phyloP scores from a whole-genome alignment of 1,140 invertebrate species.

The Ctenoplectra terminalis region DNA sequence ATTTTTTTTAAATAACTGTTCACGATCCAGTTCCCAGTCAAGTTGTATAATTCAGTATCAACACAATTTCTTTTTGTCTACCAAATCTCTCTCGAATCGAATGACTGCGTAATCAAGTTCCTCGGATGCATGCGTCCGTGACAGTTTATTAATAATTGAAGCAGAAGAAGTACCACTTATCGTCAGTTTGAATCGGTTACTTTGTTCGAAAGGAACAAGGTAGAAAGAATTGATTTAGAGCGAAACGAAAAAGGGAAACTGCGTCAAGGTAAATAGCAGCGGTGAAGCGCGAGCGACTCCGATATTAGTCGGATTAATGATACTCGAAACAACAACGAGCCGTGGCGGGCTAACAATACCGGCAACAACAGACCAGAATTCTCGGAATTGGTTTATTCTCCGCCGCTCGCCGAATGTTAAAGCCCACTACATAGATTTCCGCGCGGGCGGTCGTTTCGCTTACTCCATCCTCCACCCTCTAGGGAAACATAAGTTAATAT shows the following conservation, averaged over 20 bases:
- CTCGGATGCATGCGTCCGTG: neutral
- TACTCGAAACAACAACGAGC: constrained; percentile 25
- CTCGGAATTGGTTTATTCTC: constrained; percentile 24
- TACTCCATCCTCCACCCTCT: neutral
- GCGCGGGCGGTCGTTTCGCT: neutral
- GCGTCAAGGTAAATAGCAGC: neutral
- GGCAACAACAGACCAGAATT: constrained; percentile 2
- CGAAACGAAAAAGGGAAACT: neutral
- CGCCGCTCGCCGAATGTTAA: constrained; percentile 24
- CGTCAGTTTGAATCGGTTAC: no score
- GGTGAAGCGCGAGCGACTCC: constrained; percentile 1
- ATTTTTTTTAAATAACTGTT: neutral
- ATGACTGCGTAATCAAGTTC: neutral
- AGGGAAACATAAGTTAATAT: constrained; percentile 35
- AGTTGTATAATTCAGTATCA: neutral
- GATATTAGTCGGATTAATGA: constrained; percentile 41
- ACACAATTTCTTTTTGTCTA: neutral
- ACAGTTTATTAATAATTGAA: neutral
- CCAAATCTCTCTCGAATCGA: neutral
- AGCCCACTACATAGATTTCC: constrained; percentile 35
- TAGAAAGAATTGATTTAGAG: neutral
- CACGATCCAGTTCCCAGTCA: neutral
- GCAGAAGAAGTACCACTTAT: no score
- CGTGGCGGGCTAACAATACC: constrained; percentile 21
- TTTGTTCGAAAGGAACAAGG: neutral